Evolutionary conservation across 2,888 invertebrate genomes (phyloP), one percentile per base, ranked within the genome.

Genomic region (Callimorpha dominula): DNA sequence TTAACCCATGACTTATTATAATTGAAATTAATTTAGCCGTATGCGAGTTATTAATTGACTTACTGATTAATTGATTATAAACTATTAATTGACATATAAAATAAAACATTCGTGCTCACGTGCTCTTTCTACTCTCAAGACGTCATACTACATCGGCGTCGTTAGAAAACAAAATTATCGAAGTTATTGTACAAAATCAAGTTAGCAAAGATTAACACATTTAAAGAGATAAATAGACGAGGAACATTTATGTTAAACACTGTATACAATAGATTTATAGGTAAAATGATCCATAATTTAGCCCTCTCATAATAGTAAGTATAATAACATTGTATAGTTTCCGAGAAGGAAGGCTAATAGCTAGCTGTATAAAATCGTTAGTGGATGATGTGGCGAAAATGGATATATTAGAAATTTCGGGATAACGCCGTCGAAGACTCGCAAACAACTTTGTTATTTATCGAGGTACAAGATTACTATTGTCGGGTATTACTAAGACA

Each of bases 341-440:
- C 65, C 20, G 65, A 73, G 68, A 80, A 78, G 70, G 65, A 64
- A 72, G 76, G 73, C 70, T 82, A 81, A 83, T 83, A 81, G 77
- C 78, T 83, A 81, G 77, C 78, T 75, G 67, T 78, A 74, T 77
- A 72, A 78, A 81, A 81, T 81, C 80, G 74, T 85, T 84, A 84
- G 78, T 43, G 57, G 75, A 75, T 85, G 85, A 85, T 77, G 66
- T 68, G 17, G 85, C 84, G 75, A 80, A 85, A 85, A 76, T 72
- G 57, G 62, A 80, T 77, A 71, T 81, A 81, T 81, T 80, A 81
- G 76, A 66, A 80, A 70, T 77, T 73, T 72, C 40, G 65, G 68
- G 71, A 68, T 68, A 65, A 69, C 68, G 72, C 65, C 68, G 72
- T 57, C 60, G 60, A 54, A n/a, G 46, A 68, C 64, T 72, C n/a